Conservation (phyloP, 2,888 invertebrate genomes). For the Drosophila melanosoma region DNA sequence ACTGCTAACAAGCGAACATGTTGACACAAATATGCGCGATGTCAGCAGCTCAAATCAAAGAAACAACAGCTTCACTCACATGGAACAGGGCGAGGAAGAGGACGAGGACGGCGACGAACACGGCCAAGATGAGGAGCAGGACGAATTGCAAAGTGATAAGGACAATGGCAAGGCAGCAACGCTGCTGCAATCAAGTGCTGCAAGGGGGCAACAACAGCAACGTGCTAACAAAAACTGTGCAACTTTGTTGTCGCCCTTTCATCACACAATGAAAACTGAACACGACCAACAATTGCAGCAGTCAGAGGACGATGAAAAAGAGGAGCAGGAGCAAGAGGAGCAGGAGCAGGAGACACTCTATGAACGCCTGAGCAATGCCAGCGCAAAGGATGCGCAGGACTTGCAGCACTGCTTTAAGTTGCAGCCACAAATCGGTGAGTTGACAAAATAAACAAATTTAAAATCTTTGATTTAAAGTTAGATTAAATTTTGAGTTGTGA, state of each 20-base stretch:
- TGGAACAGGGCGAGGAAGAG: slow-evolving; percentile 33
- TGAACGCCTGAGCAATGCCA: slow-evolving; percentile 61
- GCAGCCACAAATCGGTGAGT: slow-evolving; percentile 63
- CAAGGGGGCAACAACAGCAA: background rate
- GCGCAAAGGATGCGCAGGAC: slow-evolving; percentile 63
- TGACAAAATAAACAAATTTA: background rate
- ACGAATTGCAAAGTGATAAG: slow-evolving; percentile 23
- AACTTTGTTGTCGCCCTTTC: slow-evolving; percentile 38
- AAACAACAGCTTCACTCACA: slow-evolving; percentile 25
- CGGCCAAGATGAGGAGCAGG: slow-evolving; percentile 23
- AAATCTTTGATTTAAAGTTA: background rate
- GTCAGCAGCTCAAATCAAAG: slow-evolving; percentile 76
- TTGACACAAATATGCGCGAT: slow-evolving; percentile 78
- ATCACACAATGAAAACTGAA: slow-evolving; percentile 53
- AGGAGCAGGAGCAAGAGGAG: slow-evolving; percentile 10
- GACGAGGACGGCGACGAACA: slow-evolving; percentile 26
- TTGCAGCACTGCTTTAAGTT: slow-evolving; percentile 67
- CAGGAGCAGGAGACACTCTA: slow-evolving; percentile 36
- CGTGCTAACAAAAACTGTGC: slow-evolving; percentile 29
- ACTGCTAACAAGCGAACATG: slow-evolving; percentile 60
- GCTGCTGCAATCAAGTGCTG: slow-evolving; percentile 51
- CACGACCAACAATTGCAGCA: slow-evolving; percentile 10
- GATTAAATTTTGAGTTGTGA: background rate
- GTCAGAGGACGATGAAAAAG: background rate
- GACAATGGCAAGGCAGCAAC: slow-evolving; percentile 45